These are phyloP conservation scores for Alosa alosa DNA, from an alignment of 2,113 vertebrate species.

Conservation along the genomic window DNA sequence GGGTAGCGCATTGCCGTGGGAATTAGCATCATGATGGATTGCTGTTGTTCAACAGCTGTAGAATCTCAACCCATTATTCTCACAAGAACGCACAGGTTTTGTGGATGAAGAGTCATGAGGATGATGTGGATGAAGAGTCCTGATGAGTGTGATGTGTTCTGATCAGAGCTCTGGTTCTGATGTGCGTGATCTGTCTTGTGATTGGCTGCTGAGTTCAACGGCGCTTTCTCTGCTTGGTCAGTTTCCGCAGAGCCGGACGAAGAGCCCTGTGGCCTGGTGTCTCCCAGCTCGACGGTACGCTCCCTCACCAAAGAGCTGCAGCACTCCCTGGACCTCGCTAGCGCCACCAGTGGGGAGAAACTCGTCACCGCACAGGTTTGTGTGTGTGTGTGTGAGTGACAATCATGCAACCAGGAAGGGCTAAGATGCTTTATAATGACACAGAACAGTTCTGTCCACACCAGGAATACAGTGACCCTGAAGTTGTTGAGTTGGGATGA, in stretches of 20 bases:
- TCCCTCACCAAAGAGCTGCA: conserved; percentile 85
- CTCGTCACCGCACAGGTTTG: conserved; percentile 93
- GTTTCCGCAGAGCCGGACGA: conserved; percentile 70
- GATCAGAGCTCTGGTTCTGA: neutral
- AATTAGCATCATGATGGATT: neutral
- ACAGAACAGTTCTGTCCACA: neutral
- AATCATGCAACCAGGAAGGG: neutral
- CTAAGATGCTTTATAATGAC: neutral
- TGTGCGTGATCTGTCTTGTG: neutral
- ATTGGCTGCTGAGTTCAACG: conserved; percentile 41
- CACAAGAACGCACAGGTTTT: neutral
- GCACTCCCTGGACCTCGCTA: conserved; percentile 95
- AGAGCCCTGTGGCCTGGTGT: conserved; percentile 79
- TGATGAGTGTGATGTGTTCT: too few relatives aligned
- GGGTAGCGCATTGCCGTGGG: neutral
- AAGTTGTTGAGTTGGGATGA: too few relatives aligned
- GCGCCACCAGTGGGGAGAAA: conserved; percentile 95
- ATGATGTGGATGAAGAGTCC: neutral
- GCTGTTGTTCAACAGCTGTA: neutral
- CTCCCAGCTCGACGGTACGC: conserved; percentile 77
- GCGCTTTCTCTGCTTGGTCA: conserved; percentile 42
- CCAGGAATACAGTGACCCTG: too few relatives aligned
- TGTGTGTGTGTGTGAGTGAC: conserved; percentile 15
- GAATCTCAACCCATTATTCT: neutral
- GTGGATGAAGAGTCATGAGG: neutral